Percentiles rank a stretch among this genome's conserved stretches.
phyloP scores from a whole-genome alignment of 2,113 vertebrate genomes.

The Poecilia latipinna region DNA sequence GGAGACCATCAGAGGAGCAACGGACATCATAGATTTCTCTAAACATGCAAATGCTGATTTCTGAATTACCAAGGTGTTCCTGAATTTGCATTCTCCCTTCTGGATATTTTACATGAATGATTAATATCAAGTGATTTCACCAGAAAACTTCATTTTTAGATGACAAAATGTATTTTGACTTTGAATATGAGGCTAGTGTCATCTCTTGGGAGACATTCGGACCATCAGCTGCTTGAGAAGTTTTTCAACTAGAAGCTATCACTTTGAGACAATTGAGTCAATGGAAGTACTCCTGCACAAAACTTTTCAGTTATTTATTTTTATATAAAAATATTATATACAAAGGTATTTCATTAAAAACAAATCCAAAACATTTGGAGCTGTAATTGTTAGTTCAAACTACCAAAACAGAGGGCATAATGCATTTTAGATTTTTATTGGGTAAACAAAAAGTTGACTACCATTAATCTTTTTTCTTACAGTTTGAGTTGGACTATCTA shows the following conservation, averaged over 20 bases:
- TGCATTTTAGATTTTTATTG: too few relatives aligned
- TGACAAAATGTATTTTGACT: neutral
- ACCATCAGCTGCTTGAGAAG: neutral
- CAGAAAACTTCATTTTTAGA: neutral
- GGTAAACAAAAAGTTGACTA: too few relatives aligned
- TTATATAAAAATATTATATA: neutral
- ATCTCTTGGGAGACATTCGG: neutral
- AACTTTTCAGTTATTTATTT: neutral
- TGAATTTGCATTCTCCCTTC: neutral
- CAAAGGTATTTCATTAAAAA: neutral
- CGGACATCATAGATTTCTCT: slow-evolving; percentile 7
- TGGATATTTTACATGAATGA: neutral
- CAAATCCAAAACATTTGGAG: too few relatives aligned
- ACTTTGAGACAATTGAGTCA: neutral
- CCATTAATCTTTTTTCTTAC: too few relatives aligned
- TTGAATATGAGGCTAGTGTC: neutral
- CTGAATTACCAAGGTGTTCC: neutral
- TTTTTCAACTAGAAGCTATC: neutral
- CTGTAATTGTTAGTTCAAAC: too few relatives aligned
- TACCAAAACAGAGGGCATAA: too few relatives aligned
- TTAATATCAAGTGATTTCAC: neutral
- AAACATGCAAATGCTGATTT: neutral
- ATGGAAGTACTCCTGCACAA: neutral
- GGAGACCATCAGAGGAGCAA: slow-evolving; percentile 32
- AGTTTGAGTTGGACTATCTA: too few relatives aligned